These are phyloP conservation scores for Microtus oregoni DNA, from an alignment of 2,113 vertebrate species.

Conservation along the genomic window DNA sequence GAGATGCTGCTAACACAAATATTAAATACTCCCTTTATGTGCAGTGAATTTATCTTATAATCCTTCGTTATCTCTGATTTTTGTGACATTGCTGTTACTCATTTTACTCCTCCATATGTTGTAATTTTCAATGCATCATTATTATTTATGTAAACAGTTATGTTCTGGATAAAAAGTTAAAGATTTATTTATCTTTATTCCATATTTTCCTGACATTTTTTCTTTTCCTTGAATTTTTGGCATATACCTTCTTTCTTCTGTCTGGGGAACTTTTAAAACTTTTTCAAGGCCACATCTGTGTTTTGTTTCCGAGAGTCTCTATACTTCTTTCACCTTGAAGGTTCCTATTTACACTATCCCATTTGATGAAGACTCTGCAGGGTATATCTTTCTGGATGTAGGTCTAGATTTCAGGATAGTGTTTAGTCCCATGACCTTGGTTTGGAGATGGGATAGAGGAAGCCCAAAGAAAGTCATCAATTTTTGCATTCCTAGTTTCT, in stretches of 20 bases:
- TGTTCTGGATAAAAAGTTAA: not conserved
- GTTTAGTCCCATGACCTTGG: not conserved
- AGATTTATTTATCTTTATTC: not conserved
- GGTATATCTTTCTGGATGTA: not conserved
- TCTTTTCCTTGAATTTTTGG: not conserved
- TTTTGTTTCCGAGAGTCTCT: not conserved
- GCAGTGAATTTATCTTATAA: not conserved
- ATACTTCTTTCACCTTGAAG: not conserved
- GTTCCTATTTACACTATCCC: not conserved
- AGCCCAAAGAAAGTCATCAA: not conserved
- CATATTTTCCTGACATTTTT: not conserved
- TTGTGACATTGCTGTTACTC: not conserved
- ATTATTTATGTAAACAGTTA: slow-evolving; percentile 2
- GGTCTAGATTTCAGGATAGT: not conserved
- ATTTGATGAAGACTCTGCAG: not conserved
- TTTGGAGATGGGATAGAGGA: not conserved
- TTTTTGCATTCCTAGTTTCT: not conserved
- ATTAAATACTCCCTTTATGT: not conserved
- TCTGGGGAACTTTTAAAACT: not conserved
- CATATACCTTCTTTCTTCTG: not conserved
- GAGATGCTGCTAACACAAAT: not conserved
- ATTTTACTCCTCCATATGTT: not conserved
- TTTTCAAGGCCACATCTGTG: not conserved
- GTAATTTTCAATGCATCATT: not conserved
- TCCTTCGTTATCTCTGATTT: not conserved